phyloP scores from a whole-genome alignment of 2,888 invertebrate genomes.

The Drosophila quinaria region DNA sequence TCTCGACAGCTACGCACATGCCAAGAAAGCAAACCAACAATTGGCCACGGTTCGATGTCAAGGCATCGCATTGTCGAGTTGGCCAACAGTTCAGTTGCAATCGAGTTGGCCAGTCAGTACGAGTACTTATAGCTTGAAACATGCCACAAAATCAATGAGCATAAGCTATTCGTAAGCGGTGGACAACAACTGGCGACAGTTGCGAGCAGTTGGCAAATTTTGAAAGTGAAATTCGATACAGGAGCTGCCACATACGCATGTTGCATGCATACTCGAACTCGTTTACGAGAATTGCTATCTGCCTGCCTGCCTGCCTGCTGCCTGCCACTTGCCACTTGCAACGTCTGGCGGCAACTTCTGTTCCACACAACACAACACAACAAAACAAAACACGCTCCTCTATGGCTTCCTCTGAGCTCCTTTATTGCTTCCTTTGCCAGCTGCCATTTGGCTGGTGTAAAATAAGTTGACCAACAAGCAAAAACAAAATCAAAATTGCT shows the following conservation, averaged over 20 bases:
- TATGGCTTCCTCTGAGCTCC: slow-evolving; percentile 50
- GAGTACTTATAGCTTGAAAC: slow-evolving; percentile 46
- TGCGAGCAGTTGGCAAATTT: slow-evolving; percentile 68
- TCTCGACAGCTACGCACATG: slow-evolving; percentile 47
- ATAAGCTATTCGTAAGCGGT: slow-evolving; percentile 63
- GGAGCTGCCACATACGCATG: slow-evolving; percentile 43
- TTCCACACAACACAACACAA: slow-evolving; percentile 8
- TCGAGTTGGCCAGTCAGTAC: slow-evolving; percentile 11
- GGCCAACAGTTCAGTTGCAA: slow-evolving; percentile 42
- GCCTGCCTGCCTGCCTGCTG: neutral
- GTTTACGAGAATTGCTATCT: slow-evolving; percentile 3
- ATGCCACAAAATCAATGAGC: slow-evolving; percentile 78
- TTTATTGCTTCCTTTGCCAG: slow-evolving; percentile 53
- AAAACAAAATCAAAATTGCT: slow-evolving; percentile 51
- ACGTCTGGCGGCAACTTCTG: slow-evolving; percentile 52
- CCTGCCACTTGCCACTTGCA: slow-evolving; percentile 26
- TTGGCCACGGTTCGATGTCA: slow-evolving; percentile 65
- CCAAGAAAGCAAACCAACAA: slow-evolving; percentile 54
- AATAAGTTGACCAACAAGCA: slow-evolving; percentile 45
- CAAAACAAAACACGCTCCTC: slow-evolving; percentile 28
- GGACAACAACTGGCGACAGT: slow-evolving; percentile 55
- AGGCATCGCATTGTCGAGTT: slow-evolving; percentile 39
- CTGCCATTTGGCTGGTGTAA: slow-evolving; percentile 18
- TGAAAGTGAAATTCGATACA: slow-evolving; percentile 68
- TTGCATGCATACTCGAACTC: slow-evolving; percentile 17